phyloP scores from a whole-genome alignment of 2,797 vertebrate genomes.

The Fratercula arctica region DNA sequence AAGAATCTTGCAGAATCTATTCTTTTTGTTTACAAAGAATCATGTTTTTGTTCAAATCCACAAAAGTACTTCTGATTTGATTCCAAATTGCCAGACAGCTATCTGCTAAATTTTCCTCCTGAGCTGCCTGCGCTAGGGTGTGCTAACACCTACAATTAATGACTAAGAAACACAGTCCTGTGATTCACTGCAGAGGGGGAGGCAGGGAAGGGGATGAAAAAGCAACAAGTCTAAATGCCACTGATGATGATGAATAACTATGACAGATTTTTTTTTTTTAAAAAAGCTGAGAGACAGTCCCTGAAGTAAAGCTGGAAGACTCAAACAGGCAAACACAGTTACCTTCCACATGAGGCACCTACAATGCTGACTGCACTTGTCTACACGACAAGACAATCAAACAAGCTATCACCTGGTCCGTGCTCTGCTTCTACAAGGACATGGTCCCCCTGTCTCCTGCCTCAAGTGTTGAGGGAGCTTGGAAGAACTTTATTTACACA shows the following conservation, averaged over 20 bases:
- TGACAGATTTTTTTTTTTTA: not conserved
- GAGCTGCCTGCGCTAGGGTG: not conserved
- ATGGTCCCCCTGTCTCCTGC: not conserved
- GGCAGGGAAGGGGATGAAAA: constrained; percentile 12
- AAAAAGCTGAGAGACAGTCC: not conserved
- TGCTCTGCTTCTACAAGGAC: not conserved
- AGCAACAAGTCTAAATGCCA: constrained; percentile 38
- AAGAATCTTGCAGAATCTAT: not conserved
- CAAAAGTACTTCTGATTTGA: not conserved
- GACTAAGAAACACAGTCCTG: constrained; percentile 47
- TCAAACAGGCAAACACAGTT: not conserved
- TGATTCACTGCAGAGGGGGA: constrained; percentile 22
- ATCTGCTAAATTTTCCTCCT: constrained; percentile 30
- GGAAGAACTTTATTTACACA: not conserved
- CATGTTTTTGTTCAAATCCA: not conserved
- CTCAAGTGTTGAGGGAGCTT: not conserved
- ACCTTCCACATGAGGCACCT: not conserved
- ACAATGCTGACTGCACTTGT: not conserved
- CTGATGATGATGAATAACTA: not conserved
- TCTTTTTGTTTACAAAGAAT: not conserved
- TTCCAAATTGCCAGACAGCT: constrained; percentile 48
- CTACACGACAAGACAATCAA: not conserved
- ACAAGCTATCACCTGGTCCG: not conserved
- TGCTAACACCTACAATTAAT: constrained; percentile 58
- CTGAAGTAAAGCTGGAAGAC: not conserved